A percentile compares a stretch with the other conserved stretches of the same genome.
Evolutionary conservation across 2,113 vertebrate genomes (phyloP).

Genomic region (Stomatorhinus ivindoensis): DNA sequence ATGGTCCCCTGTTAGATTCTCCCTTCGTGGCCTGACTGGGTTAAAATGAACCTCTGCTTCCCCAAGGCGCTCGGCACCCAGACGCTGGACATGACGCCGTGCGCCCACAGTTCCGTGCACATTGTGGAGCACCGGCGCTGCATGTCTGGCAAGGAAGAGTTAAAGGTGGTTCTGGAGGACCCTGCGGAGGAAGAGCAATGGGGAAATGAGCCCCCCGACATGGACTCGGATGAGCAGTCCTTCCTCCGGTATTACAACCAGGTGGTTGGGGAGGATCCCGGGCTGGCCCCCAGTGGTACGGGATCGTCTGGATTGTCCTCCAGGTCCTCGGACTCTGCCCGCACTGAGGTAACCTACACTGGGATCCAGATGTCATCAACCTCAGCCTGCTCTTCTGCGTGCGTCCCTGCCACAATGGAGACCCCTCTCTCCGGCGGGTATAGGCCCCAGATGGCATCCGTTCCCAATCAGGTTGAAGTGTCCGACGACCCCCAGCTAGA

Average conservation of each 20-base stretch:
- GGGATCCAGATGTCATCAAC: slow-evolving; percentile 78
- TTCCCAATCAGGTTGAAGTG: slow-evolving; percentile 12
- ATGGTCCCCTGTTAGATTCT: background rate
- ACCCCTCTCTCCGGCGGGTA: slow-evolving; percentile 49
- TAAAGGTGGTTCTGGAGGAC: slow-evolving; percentile 69
- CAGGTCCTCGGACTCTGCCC: slow-evolving; percentile 57
- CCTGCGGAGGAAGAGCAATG: slow-evolving; percentile 44
- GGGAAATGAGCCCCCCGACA: slow-evolving; percentile 56
- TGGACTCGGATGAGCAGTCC: slow-evolving; percentile 65
- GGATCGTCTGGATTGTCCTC: slow-evolving; percentile 63
- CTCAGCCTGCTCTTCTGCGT: slow-evolving; percentile 39
- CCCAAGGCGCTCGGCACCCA: slow-evolving; percentile 30
- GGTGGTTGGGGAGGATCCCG: slow-evolving; percentile 71
- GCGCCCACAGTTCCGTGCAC: slow-evolving; percentile 78
- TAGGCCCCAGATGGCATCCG: slow-evolving; percentile 62
- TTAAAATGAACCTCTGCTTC: background rate
- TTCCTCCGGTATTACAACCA: slow-evolving; percentile 77
- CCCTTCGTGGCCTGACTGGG: background rate
- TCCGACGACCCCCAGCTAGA: slow-evolving; percentile 43
- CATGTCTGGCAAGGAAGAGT: slow-evolving; percentile 62
- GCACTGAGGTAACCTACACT: slow-evolving; percentile 82
- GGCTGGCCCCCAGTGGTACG: slow-evolving; percentile 31
- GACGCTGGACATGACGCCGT: slow-evolving; percentile 72
- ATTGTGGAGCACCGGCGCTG: slow-evolving; percentile 69
- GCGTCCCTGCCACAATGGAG: background rate